phyloP scores from a whole-genome alignment of 2,797 vertebrate species.

The Buceros bicornis region DNA sequence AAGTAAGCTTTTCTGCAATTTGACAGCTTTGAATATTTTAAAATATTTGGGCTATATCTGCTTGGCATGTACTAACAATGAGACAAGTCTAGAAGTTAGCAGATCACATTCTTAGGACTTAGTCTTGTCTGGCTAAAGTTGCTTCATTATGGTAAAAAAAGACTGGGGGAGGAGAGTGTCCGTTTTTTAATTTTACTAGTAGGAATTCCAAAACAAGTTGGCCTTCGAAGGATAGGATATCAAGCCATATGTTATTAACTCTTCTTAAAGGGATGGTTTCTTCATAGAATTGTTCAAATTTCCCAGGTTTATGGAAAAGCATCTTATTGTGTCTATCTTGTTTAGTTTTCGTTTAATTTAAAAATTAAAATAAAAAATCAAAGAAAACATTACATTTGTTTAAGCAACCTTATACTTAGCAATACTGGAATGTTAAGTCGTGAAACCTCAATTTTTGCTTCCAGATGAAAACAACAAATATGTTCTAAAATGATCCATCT shows the following conservation, averaged over 20 bases:
- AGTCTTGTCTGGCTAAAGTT: not conserved
- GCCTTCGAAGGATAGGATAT: not conserved
- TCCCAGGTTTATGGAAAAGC: not conserved
- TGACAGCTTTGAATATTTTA: constrained; percentile 29
- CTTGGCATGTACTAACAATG: not conserved
- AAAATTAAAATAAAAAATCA: not conserved
- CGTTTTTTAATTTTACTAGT: not conserved
- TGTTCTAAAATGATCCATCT: not conserved
- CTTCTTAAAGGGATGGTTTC: not conserved
- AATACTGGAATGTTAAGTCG: not conserved
- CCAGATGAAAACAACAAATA: not conserved
- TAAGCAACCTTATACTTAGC: not conserved
- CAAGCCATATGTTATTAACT: not conserved
- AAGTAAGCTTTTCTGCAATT: not conserved
- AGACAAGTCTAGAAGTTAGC: no score
- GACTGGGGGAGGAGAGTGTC: not conserved
- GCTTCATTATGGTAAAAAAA: not conserved
- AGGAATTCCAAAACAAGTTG: not conserved
- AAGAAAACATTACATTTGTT: not conserved
- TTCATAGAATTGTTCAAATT: not conserved
- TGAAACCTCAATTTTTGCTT: not conserved
- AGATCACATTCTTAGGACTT: not conserved
- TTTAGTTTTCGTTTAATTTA: not conserved
- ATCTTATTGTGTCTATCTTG: not conserved
- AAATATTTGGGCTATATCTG: constrained; percentile 31